These are phyloP conservation scores for Catamblyrhynchus diadema DNA, from an alignment of 2,797 vertebrate species.

Conservation along the genomic window DNA sequence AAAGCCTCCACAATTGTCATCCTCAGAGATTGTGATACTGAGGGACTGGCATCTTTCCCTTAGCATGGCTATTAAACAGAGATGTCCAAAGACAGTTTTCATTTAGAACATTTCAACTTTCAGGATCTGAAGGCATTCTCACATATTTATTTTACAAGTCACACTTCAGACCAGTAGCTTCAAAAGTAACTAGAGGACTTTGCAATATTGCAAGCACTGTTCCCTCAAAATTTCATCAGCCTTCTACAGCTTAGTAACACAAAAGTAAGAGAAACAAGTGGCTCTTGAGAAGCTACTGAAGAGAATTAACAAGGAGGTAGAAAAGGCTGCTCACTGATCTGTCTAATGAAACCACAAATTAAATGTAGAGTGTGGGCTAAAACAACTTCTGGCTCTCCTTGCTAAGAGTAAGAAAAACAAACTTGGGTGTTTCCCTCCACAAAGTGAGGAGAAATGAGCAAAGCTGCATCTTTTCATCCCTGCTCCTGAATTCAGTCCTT, in stretches of 20 bases:
- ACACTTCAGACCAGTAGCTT: neutral
- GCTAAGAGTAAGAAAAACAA: neutral
- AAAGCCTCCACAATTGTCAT: neutral
- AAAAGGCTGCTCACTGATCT: neutral
- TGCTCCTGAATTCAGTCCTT: neutral
- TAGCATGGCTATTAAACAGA: neutral
- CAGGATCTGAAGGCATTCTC: neutral
- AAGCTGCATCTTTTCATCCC: neutral
- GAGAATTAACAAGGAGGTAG: neutral
- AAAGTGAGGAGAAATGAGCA: neutral
- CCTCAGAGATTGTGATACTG: neutral
- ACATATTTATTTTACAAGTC: fast-evolving
- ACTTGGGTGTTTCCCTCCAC: neutral
- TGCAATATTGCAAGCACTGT: neutral
- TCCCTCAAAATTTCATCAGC: neutral
- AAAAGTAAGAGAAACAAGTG: neutral
- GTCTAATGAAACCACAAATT: neutral
- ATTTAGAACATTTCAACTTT: neutral
- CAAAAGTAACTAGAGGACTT: neutral
- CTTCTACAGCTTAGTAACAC: neutral
- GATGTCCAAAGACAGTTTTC: neutral
- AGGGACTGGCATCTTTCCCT: neutral
- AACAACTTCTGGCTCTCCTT: neutral
- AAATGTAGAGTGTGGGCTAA: neutral
- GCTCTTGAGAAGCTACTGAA: neutral